Base-by-base conservation (phyloP, 2,888 invertebrate species). In the Ennomos erosarius region DNA sequence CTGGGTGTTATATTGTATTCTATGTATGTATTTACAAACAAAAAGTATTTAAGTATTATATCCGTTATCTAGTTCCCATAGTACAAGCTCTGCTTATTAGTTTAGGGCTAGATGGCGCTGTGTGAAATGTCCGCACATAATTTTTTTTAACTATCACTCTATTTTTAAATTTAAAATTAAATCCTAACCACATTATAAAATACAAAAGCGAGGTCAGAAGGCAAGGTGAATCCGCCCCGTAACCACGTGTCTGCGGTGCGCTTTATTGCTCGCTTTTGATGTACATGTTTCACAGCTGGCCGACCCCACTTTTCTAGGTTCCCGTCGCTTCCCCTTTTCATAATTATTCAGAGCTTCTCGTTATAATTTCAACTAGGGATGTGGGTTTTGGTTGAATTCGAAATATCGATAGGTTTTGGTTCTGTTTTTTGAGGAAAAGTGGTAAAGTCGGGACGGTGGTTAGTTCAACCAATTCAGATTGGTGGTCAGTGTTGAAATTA, bases 271-370 rank as follows among this genome's bases (percentile, higher is more conserved):
- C 59, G 59, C 68, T 74, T 76, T 79, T 78, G 75, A 81, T 69
- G 74, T 64, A 52, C 26, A 68, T 67, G 65, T 67, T 70, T 65
- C 71, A 72, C 70, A 66, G 71, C 48, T 62, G 65, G 68, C 68
- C 59, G 68, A 62, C 65, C 69, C 58, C 72, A 72, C 72, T 75
- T 70, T 67, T 70, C 66, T 64, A 67, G 66, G 61, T 65, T 42
- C 68, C 40, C 70, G 64, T 64, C 66, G 67, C 68, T 66, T 65
- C 62, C 62, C 61, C 74, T 74, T 78, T 78, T 79, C 76, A 79
- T 78, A 79, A 82, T 83, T 81, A 83, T 84, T 81, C 81, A 79
- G 74, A 68, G 69, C 71, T 69, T 66, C 73, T 73, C 75, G 71
- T 75, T 78, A 78, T 77, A 77, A 79, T 74, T 76, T 75, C 57